phyloP scores from a whole-genome alignment of 92 coral and sea anemone species.

The Palythoa grandis region DNA sequence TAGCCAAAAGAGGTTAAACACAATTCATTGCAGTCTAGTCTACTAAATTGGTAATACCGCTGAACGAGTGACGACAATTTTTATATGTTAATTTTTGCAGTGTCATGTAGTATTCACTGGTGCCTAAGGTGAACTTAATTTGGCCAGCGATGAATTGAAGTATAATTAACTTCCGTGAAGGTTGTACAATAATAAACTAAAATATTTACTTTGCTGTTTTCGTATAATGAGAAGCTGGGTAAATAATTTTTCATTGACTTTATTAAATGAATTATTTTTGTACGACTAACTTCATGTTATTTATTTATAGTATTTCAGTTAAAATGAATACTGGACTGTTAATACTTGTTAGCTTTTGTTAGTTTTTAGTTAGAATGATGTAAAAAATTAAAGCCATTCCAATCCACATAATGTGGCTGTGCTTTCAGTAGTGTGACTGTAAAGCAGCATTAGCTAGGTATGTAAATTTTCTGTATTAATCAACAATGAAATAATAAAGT shows the following conservation, averaged over 20 bases:
- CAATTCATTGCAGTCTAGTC: background rate
- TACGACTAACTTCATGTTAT: background rate
- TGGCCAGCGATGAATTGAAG: background rate
- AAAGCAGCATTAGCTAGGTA: background rate
- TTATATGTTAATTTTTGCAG: background rate
- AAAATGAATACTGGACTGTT: background rate
- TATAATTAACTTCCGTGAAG: no score
- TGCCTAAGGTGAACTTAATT: background rate
- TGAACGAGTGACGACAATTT: background rate
- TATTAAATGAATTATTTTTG: background rate
- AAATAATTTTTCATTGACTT: background rate
- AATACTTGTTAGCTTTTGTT: background rate
- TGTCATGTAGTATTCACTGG: background rate
- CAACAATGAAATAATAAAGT: conserved; percentile 1
- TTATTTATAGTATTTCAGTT: background rate
- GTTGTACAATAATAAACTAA: no score
- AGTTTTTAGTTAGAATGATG: background rate
- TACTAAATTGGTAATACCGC: no score
- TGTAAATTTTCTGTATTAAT: background rate
- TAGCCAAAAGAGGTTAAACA: background rate
- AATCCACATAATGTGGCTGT: background rate
- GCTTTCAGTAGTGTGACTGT: background rate
- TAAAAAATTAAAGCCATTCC: background rate
- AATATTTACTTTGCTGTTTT: background rate
- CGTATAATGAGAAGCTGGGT: background rate